Percentiles rank a stretch among this genome's conserved stretches.
phyloP scores from a whole-genome alignment of 2,113 vertebrate genomes.

The Campylomormyrus numenius region DNA sequence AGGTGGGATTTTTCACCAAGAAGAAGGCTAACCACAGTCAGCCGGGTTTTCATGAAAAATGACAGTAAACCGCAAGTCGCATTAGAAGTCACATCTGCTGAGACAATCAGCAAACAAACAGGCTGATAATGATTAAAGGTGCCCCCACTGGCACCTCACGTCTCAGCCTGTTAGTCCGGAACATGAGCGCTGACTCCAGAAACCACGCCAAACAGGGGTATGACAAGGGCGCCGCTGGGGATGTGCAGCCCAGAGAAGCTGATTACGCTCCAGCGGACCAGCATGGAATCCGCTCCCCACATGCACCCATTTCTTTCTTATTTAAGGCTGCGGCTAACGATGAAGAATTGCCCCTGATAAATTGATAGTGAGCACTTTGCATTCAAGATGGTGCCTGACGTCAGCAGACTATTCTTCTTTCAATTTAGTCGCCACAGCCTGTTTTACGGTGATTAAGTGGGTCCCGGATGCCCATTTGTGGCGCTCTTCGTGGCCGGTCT shows the following conservation, averaged over 20 bases:
- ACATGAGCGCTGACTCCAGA: neutral
- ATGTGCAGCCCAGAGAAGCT: neutral
- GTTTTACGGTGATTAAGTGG: constrained; percentile 57
- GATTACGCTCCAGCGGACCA: neutral
- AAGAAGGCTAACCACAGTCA: neutral
- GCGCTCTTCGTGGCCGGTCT: constrained; percentile 47
- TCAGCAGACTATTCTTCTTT: constrained; percentile 62
- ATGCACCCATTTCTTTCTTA: constrained; percentile 27
- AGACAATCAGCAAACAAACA: neutral
- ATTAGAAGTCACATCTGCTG: neutral
- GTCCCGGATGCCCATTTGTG: constrained; percentile 52
- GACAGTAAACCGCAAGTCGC: neutral
- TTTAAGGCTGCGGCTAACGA: constrained; percentile 51
- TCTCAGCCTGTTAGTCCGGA: neutral
- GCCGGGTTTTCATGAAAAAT: neutral
- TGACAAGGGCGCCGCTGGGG: neutral
- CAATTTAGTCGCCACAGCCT: constrained; percentile 54
- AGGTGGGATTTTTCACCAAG: neutral
- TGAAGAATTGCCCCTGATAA: constrained; percentile 61
- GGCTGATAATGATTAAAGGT: neutral
- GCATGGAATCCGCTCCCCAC: neutral
- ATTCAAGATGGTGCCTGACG: constrained; percentile 44
- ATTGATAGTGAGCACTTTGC: constrained; percentile 57
- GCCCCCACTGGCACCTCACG: no score
- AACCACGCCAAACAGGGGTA: neutral